Percentiles rank a stretch among this genome's conserved stretches.
phyloP scores from a whole-genome alignment of 2,888 invertebrate genomes.

The Abrostola tripartita region DNA sequence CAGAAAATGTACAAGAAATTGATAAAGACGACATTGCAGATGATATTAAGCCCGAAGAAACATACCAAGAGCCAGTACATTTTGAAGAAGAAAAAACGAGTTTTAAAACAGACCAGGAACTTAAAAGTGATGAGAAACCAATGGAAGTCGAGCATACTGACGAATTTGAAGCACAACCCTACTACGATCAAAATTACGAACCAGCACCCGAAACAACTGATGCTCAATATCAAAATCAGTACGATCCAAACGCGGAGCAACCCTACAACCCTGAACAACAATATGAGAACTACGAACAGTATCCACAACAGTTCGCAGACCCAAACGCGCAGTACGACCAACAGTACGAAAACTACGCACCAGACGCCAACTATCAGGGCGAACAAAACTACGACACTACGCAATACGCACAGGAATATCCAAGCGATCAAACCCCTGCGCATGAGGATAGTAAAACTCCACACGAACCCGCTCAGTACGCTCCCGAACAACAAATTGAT shows the following conservation, averaged over 20 bases:
- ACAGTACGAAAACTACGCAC: constrained; percentile 72
- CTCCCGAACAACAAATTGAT: constrained; percentile 42
- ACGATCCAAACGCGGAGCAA: constrained; percentile 58
- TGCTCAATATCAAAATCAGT: constrained; percentile 62
- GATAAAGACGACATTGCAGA: constrained; percentile 35
- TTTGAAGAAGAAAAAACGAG: constrained; percentile 46
- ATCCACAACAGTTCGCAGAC: constrained; percentile 65
- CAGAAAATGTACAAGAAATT: constrained; percentile 21
- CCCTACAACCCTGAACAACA: constrained; percentile 47
- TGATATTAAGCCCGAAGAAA: constrained; percentile 32
- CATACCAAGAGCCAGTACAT: constrained; percentile 41
- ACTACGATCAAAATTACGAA: constrained; percentile 67
- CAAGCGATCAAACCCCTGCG: constrained; percentile 36
- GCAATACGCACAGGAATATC: constrained; percentile 65
- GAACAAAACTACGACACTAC: constrained; percentile 71
- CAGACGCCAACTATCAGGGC: constrained; percentile 70
- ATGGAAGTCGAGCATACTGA: constrained; percentile 63
- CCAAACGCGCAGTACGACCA: constrained; percentile 60
- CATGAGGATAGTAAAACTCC: constrained; percentile 23
- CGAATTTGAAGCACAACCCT: constrained; percentile 55
- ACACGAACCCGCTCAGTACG: constrained; percentile 38
- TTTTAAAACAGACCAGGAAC: constrained; percentile 37
- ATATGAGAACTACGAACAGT: constrained; percentile 66
- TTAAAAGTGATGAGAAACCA: constrained; percentile 54
- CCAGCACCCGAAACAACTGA: constrained; percentile 45